Evolutionary conservation across 1,140 invertebrate species (phyloP), one percentile per base, ranked within the genome.

Genomic region (Drosophila malerkotliana): DNA sequence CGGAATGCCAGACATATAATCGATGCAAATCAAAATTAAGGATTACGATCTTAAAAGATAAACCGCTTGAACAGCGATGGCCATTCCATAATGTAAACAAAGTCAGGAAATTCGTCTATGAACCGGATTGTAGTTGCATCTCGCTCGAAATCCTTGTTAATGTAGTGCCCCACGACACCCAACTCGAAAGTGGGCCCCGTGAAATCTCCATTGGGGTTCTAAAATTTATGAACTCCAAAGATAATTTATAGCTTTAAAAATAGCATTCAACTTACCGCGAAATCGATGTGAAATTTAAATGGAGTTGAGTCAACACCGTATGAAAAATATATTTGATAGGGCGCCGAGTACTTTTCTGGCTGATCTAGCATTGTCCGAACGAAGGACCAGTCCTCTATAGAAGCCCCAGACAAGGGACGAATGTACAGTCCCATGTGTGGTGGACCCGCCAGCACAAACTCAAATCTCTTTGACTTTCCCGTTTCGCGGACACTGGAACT

Each of bases 401-500:
- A 79, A 8, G 95, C 93, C 56, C 92, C 93, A 39, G 92, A 78
- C 32, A 93, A 90, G 0, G 95, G 95, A 10, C 94, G 94, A 44
- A 96, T 91, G 77, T 95, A 94, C 12, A 96, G 92, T 4, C 93
- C 94, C 90, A 96, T 94, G 79, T 96, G 96, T 74, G 95, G 93
- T 4, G 96, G 95, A 34, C 96, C 96, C 93, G 72, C 57, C 77
- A 90, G 32, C 26, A 66, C 59, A 15, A 92, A 92, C 14, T 82
- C 77, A 37, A 62, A 91, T 26, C 85, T 72, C 8, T 72, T 54
- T 2, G 47, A 53, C 8, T 21, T 62, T n/a, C 47, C 58, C 14
- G 9, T 54, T 0, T 49, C 14, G 6, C 68, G 18, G 3, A 73
- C 30, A 12, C 44, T 71, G 63, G 76, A 77, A 2, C 15, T 32